A percentile compares a stretch with the other conserved stretches of the same genome.
Evolutionary conservation across 2,888 invertebrate species (phyloP).

Genomic region (Eustalomyia histrio): DNA sequence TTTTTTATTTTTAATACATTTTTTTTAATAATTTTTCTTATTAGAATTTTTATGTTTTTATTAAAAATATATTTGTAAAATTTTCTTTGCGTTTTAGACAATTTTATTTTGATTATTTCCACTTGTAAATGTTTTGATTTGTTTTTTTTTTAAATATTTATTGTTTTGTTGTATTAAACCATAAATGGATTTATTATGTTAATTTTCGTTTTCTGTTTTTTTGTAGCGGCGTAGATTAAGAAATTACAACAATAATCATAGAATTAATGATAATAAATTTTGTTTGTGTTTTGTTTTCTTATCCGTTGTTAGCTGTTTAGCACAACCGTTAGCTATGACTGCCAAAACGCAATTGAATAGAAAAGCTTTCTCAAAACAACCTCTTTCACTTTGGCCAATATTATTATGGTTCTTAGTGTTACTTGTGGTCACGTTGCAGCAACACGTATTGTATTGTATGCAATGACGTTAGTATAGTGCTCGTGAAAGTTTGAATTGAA

Average conservation of each 20-base stretch:
- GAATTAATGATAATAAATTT: background rate
- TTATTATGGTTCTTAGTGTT: constrained; percentile 63
- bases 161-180: constrained; percentile 1
- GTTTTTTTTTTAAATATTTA: background rate
- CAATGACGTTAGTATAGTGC: constrained; percentile 56
- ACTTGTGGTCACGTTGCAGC: constrained; percentile 74
- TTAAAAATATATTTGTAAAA: constrained; percentile 41
- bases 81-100: constrained; percentile 53
- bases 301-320: constrained; percentile 60
- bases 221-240: background rate
- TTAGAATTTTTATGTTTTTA: background rate
- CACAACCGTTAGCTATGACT: constrained; percentile 67
- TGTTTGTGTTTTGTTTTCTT: constrained; percentile 1
- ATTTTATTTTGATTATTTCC: background rate
- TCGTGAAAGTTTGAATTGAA: constrained; percentile 54
- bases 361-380: constrained; percentile 74
- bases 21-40: background rate
- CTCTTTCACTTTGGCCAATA: constrained; percentile 68
- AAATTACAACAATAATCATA: background rate
- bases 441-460: constrained; percentile 69
- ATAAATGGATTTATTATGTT: background rate
- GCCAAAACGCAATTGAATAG: constrained; percentile 75
- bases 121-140: constrained; percentile 19
- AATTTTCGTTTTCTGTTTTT: background rate
- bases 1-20: background rate